Conservation (phyloP, 2,113 vertebrate genomes). For the Falcunculus frontatus region DNA sequence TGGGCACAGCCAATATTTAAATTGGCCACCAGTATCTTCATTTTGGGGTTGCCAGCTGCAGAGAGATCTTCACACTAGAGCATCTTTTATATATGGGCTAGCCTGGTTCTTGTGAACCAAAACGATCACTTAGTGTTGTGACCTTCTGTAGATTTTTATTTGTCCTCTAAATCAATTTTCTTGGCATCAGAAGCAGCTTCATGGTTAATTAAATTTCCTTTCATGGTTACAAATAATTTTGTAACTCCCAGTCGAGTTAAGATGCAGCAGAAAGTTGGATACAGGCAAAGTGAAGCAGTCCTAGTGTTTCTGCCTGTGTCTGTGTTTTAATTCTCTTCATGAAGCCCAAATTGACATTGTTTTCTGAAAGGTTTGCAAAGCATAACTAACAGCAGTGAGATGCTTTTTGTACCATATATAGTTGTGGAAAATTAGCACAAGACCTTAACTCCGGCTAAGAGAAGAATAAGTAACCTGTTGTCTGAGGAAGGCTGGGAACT, state of each 20-base stretch:
- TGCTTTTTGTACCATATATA: neutral
- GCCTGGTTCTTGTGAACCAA: neutral
- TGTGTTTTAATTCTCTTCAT: neutral
- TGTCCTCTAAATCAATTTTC: neutral
- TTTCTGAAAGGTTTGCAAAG: neutral
- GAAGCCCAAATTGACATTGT: neutral
- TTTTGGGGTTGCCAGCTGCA: neutral
- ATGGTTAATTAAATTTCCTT: neutral
- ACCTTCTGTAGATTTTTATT: neutral
- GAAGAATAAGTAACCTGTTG: neutral
- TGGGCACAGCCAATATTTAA: neutral
- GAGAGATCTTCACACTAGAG: neutral
- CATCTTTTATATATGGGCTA: neutral
- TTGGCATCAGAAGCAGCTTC: neutral
- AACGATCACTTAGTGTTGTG: neutral
- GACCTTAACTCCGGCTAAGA: neutral
- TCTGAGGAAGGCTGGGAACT: neutral
- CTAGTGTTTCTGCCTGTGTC: neutral
- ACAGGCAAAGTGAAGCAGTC: neutral
- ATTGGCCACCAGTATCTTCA: neutral
- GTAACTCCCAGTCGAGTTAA: rapidly evolving
- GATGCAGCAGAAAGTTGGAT: neutral
- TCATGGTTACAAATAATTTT: neutral
- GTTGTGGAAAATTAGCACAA: neutral
- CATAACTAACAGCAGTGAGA: neutral